Evolutionary conservation across 2,888 invertebrate species (phyloP), one percentile per base, ranked within the genome.

Genomic region (Zootermopsis nevadensis): DNA sequence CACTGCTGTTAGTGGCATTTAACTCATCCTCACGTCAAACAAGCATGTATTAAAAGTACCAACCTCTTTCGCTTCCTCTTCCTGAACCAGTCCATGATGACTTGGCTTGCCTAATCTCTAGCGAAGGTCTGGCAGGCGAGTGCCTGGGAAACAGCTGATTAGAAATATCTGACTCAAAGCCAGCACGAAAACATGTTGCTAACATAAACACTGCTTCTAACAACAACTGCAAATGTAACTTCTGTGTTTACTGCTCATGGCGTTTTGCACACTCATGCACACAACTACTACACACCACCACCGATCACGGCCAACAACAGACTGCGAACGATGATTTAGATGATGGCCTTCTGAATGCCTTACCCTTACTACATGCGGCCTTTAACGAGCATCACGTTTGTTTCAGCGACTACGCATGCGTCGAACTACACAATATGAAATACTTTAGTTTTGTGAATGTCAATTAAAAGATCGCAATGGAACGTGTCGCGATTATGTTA

Each of bases 11-110:
- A n/a, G n/a, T n/a, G n/a, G 10, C 38, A 7, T 4, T 19, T 48
- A 48, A 48, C 15, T 4, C 48, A 19, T 19, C 48, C 48, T 15
- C 42, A 15, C 42, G 15, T 48, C 15, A 48, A 2, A 15, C 48
- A 48, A 48, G 48, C n/a, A n/a, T 19, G 19, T 48, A 48, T 38
- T 38, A 38, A 4, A 7, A 38, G 19, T 12, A 8, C n/a, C 0
- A 38, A 79, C 79, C 79, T 79, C 66, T 79, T 79, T 19, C 79
- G 33, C 79, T 79, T 79, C 35, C 79, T 79, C 38, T 79, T 79
- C 60, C 79, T 79, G 33, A 79, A 60, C 79, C 79, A 79, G 38
- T 79, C 79, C 79, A 79, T 79, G 35, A 55, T 33, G 35, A 33
- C 35, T n/a, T 27, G n/a, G 79, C 66, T 53, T 53, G 53, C 19